Evolutionary conservation across 2,888 invertebrate species (phyloP), one percentile per base, ranked within the genome.

Genomic region (Sinopyrophorus schimmeli): DNA sequence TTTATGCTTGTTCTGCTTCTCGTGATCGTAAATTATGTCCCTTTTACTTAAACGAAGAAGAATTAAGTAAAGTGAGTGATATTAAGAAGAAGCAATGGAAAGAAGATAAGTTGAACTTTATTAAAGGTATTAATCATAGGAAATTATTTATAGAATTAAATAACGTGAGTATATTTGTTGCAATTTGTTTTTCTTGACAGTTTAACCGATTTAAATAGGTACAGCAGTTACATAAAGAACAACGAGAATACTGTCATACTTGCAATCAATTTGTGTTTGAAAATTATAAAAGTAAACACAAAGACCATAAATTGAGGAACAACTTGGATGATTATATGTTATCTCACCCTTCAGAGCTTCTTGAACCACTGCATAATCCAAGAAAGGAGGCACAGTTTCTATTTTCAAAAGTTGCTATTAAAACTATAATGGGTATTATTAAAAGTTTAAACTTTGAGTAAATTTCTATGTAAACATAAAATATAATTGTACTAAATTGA

Each of bases 351-450:
- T 83, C 87, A 0, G 76, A 78, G 42, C 77, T 91, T 64, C 69
- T 94, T 5, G 77, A 78, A 16, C 82, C 90, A 0, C 65, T 87
- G 7, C 81, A 84, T 30, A 81, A 88, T 72, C 81, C 88, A 35
- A 86, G 88, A 58, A 84, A 83, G 14, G 91, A 92, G 73, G 94
- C 94, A 0, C 94, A 94, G 70, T 94, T 89, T 70, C 80, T 92
- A 60, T 95, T 95, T 71, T 80, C 87, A 1, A 77, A 82, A 53
- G 78, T 80, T 53, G 78, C 89, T 15, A 77, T 86, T 3, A 63
- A 76, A 6, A 83, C 86, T 53, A 78, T 92, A 9, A 66, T 82
- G 6, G 76, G 80, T 11, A 81, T 85, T 58, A 74, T 89, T 14
- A 68, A 73, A 16, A n/a, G n/a, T n/a, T n/a, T n/a, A n/a, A n/a